Percentiles rank a stretch among this genome's conserved stretches.
Conservation (phyloP, 2,888 invertebrate species). For the Ochlodes sylvanus region DNA sequence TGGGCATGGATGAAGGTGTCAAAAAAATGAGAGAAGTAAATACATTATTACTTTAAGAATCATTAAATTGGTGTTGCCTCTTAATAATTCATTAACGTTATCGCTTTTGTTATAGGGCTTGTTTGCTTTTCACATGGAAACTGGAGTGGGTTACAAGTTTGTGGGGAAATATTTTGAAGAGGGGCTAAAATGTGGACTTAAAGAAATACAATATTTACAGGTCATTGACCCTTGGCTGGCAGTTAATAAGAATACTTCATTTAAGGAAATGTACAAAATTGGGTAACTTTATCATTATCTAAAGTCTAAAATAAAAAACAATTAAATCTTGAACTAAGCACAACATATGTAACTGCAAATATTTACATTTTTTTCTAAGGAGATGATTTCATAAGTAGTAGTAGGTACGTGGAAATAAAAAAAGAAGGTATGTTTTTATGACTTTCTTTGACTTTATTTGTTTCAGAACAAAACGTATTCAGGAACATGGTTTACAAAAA, state of each 20-base stretch:
- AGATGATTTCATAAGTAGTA: not conserved
- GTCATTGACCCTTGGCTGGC: conserved; percentile 87
- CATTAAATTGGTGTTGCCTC: not conserved
- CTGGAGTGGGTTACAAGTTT: conserved; percentile 87
- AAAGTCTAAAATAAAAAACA: too few relatives aligned
- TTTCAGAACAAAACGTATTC: conserved; percentile 71
- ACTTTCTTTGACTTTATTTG: conserved; percentile 6
- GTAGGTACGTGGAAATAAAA: too few relatives aligned
- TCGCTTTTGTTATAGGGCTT: conserved; percentile 69
- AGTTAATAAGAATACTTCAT: conserved; percentile 86
- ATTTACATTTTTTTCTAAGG: too few relatives aligned
- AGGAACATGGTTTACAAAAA: conserved; percentile 83
- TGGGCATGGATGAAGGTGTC: conserved; percentile 87
- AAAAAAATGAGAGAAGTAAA: conserved; percentile 78
- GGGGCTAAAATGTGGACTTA: conserved; percentile 89
- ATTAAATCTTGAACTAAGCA: too few relatives aligned
- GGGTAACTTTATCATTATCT: conserved; percentile 68
- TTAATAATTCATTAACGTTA: conserved; percentile 15
- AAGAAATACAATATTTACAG: conserved; percentile 87
- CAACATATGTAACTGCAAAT: too few relatives aligned
- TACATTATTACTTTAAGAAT: not conserved
- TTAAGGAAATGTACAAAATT: conserved; percentile 86
- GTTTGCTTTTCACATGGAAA: conserved; percentile 89
- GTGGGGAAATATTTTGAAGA: conserved; percentile 88
- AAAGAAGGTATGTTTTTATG: too few relatives aligned